Evolutionary conservation across 2,113 vertebrate species (phyloP), one percentile per base, ranked within the genome.

Genomic region (Zapornia atra): DNA sequence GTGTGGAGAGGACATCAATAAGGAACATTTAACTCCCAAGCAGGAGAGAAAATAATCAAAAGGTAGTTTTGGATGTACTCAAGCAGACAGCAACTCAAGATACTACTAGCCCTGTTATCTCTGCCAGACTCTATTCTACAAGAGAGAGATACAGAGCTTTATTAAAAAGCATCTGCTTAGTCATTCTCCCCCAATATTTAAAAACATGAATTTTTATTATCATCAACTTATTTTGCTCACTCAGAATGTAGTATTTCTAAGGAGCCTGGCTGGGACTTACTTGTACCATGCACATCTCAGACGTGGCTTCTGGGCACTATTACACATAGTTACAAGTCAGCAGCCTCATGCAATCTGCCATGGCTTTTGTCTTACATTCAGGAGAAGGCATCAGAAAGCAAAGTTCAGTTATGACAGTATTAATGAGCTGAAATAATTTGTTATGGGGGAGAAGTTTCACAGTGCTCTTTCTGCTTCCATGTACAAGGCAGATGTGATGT

Each of bases 131-230:
- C 22, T 65, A 79, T 42, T 76, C 22, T 42, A 26, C 33, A 20
- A 83, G 19, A 44, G 5, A 28, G 22, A 78, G 15, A 70, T 7
- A 44, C 19, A 46, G 38, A 26, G 21, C 21, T 84, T 82, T 80
- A 69, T 72, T 61, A 69, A 48, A 59, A 70, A 75, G 4, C 19
- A 91, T 33, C 7, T 73, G 54, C 53, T 80, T 50, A 57, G 2
- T 61, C 0, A 19, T 77, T 61, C 1, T 1, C 0, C 4, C 20
- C 61, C 18, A 40, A 1, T 63, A 88, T 53, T 87, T 61, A 25
- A 54, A 68, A 79, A 18, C 19, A 63, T 15, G 15, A 57, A 53
- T 13, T 28, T 7, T 38, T 24, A 78, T 65, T 50, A 69, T 19
- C 44, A 66, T 16, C 26, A 42, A 60, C 14, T 51, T 28, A 28